Conservation (phyloP, 2,113 vertebrate genomes). For the Microcebus lehilahytsara region DNA sequence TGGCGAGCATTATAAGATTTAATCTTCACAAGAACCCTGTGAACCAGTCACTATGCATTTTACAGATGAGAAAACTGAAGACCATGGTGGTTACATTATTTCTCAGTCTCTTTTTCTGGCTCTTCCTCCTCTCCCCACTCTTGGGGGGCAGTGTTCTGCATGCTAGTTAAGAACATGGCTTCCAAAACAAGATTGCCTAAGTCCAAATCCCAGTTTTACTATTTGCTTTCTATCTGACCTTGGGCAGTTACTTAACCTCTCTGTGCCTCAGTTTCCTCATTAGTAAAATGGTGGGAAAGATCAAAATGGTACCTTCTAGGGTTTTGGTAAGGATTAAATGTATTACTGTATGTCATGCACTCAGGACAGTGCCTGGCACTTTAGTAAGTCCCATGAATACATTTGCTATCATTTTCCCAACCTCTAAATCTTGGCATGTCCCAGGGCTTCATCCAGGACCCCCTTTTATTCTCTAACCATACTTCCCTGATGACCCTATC, state of each 20-base stretch:
- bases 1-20: constrained; percentile 4
- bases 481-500: not conserved
- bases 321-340: not conserved
- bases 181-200: not conserved
- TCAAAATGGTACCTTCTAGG: not conserved
- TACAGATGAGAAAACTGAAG: not conserved
- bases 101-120: not conserved
- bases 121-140: not conserved
- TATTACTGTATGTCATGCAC: not conserved
- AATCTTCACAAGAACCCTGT: not conserved
- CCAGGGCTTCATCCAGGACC: not conserved
- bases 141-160: not conserved
- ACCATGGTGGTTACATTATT: not conserved
- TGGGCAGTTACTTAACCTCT: not conserved
- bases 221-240: not conserved
- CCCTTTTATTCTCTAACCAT: not conserved
- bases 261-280: not conserved
- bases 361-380: not conserved
- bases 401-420: constrained; percentile 5
- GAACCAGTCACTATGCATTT: not conserved
- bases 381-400: not conserved
- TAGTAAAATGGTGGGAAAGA: not conserved
- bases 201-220: not conserved
- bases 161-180: not conserved
- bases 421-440: not conserved